phyloP scores from a whole-genome alignment of 2,797 vertebrate species.

The Sebastes melanostomus region DNA sequence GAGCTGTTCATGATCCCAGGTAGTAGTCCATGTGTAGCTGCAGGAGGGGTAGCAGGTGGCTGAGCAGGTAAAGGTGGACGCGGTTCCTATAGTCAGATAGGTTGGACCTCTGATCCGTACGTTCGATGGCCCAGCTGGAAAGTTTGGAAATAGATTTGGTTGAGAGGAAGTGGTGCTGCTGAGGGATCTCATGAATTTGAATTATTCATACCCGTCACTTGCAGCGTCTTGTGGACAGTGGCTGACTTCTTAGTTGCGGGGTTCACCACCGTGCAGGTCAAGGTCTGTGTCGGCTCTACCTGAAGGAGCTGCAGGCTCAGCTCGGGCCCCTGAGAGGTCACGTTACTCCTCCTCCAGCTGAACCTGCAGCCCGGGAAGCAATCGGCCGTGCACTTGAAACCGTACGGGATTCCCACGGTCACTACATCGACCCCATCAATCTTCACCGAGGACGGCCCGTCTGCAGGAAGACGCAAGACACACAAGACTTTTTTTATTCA shows the following conservation, averaged over 20 bases:
- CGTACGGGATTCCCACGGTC: slow-evolving; percentile 36
- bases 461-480: not conserved
- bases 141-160: not conserved
- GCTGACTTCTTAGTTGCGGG: not conserved
- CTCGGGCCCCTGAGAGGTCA: not conserved
- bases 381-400: not conserved
- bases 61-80: slow-evolving; percentile 18
- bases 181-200: not conserved
- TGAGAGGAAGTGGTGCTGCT: not conserved
- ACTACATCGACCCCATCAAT: slow-evolving; percentile 14
- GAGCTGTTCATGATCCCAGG: rapidly evolving
- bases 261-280: slow-evolving; percentile 33
- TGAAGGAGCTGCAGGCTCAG: slow-evolving; percentile 19
- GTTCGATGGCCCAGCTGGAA: slow-evolving; percentile 30
- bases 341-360: slow-evolving; percentile 27
- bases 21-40: slow-evolving; percentile 11
- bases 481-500: not conserved
- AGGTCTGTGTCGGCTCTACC: not conserved
- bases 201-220: slow-evolving; percentile 26
- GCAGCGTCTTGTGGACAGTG: not conserved
- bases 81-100: not conserved
- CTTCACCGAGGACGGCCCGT: slow-evolving; percentile 9
- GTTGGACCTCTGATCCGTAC: slow-evolving; percentile 30
- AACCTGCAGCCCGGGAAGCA: slow-evolving; percentile 32
- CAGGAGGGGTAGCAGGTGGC: slow-evolving; percentile 49